Evolutionary conservation across 2,888 invertebrate species (phyloP), one percentile per base, ranked within the genome.

Genomic region (Meiosimyza platycephala): DNA sequence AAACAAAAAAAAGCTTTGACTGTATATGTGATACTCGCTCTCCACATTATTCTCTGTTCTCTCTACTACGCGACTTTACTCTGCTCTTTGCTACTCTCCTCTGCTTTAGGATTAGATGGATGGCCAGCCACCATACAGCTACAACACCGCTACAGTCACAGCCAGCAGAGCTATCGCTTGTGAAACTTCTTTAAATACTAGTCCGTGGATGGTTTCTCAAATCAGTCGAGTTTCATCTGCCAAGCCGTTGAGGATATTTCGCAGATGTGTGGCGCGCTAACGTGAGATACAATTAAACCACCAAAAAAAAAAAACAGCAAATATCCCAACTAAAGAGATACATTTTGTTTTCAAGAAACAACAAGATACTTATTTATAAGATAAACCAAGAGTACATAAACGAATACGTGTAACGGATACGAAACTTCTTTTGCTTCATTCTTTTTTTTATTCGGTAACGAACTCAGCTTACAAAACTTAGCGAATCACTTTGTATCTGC

Each of bases 161-260:
- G 40, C 28, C 28, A 28, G 28, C 28, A 40, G 6, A 40, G 9
- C 6, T 40, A 40, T 40, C 64, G 71, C 47, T n/a, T 40, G 62
- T 9, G 28, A 51, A 72, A 75, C 79, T 78, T 82, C 84, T 85
- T 85, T 85, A 85, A 85, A 86, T 85, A 86, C 81, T 80, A 85
- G 81, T 84, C 78, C 81, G 79, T 79, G 80, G 81, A 82, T 82
- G 81, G 80, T 79, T 79, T 81, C 82, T 81, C 81, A 78, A 79
- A 78, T 82, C 83, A 84, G 80, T 84, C 80, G 81, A 80, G 79
- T 79, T 83, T 83, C 81, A 83, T 84, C 84, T 83, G 82, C 76
- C 82, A 77, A 79, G 78, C 80, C 80, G 76, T 80, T 73, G 76
- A 78, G 79, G 78, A 78, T 76, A 78, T 65, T 72, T 40, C 9